phyloP scores from a whole-genome alignment of 2,797 vertebrate genomes.

The Enoplosus armatus region DNA sequence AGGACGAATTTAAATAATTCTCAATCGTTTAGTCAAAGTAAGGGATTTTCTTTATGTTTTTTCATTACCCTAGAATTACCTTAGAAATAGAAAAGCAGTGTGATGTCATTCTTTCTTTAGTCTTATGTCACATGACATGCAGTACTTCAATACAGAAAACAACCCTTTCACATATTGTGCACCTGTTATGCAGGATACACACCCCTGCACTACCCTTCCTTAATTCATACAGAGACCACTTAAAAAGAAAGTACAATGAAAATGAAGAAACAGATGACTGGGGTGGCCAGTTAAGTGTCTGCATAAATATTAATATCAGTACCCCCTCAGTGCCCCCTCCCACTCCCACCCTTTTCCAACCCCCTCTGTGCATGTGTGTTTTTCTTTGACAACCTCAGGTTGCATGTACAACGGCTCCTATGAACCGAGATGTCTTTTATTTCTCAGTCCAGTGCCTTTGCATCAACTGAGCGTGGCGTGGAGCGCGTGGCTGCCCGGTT shows the following conservation, averaged over 20 bases:
- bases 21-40: constrained; percentile 17
- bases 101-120: neutral
- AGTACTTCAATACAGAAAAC: neutral
- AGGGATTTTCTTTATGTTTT: constrained; percentile 12
- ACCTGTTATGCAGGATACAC: constrained; percentile 20
- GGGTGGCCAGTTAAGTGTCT: constrained; percentile 62
- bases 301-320: constrained; percentile 79
- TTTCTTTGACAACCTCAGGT: constrained; percentile 80
- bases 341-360: constrained; percentile 40
- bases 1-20: constrained; percentile 26
- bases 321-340: constrained; percentile 35
- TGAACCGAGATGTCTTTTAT: constrained; percentile 84
- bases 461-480: constrained; percentile 74
- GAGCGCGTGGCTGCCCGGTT: constrained; percentile 64
- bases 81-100: constrained; percentile 8
- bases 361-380: constrained; percentile 59
- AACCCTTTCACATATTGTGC: constrained; percentile 8
- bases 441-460: constrained; percentile 83
- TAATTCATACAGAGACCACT: constrained; percentile 27
- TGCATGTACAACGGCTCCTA: constrained; percentile 79
- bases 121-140: constrained; percentile 4
- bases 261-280: constrained; percentile 44
- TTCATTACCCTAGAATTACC: neutral
- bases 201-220: neutral
- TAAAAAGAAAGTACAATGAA: constrained; percentile 32